Conservation (phyloP, 2,888 invertebrate species). For the Germaria angustata region DNA sequence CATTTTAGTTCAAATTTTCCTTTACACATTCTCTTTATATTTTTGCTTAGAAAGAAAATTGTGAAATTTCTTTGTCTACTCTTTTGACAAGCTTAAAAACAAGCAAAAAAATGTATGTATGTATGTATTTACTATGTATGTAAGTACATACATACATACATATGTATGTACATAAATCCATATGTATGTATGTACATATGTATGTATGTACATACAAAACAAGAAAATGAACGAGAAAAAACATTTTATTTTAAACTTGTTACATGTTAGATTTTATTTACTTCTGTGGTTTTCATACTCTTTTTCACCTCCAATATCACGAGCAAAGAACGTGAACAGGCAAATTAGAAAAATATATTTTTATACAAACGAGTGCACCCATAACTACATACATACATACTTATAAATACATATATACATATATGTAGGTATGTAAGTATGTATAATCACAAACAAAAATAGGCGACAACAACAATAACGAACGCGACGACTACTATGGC, state of each 20-base stretch:
- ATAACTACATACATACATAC: not conserved
- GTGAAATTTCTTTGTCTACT: not conserved
- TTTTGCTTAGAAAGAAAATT: not conserved
- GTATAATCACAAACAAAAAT: constrained; percentile 24
- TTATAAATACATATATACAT: not conserved
- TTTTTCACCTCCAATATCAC: constrained; percentile 53
- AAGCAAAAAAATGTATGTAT: no score
- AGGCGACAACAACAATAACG: constrained; percentile 39
- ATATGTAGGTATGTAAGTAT: not conserved
- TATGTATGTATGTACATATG: no score
- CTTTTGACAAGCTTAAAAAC: not conserved
- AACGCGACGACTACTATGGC: constrained; percentile 21
- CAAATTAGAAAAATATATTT: constrained; percentile 40
- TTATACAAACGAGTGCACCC: no score
- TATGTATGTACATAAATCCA: no score
- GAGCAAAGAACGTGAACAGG: constrained; percentile 61
- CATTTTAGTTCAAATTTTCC: no score
- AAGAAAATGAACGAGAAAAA: not conserved
- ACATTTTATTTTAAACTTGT: constrained; percentile 28
- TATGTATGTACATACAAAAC: no score
- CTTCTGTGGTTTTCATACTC: constrained; percentile 44
- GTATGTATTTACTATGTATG: no score
- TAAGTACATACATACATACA: no score
- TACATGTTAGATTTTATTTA: constrained; percentile 48
- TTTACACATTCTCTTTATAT: not conserved